Base-by-base conservation (phyloP, 2,113 vertebrate genomes). In the Ameiurus melas region DNA sequence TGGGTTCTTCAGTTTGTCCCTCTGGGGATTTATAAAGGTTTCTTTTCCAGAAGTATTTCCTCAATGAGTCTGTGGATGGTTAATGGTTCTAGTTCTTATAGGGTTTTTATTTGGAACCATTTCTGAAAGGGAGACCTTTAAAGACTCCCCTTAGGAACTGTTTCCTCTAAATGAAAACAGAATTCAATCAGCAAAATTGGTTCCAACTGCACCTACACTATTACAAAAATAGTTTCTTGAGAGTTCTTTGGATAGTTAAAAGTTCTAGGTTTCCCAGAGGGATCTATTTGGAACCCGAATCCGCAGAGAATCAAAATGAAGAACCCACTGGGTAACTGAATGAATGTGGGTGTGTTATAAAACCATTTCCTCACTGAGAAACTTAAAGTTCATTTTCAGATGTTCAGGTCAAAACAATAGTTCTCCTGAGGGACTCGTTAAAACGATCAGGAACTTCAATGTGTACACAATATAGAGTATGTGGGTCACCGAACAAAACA, bases 401-500 rank as follows among this genome's bases (percentile, higher is more conserved):
- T n/a, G 43, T 17, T n/a, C 47, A 9, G 25, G 9, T 55, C 14
- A 25, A 79, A 43, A n/a, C 47, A 55, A 30, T 2, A 8, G 27
- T 58, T 79, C 53, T 57, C n/a, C 53, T 33, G 51, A 81, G 78
- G n/a, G 53, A 57, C 78, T 55, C n/a, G 17, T 81, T 81, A 81
- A 33, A 81, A 19, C 53, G 33, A 25, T 20, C 70, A 39, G 33
- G 70, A 73, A 8, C 5, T 79, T 25, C 47, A 3, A 1, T 55
- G 27, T 47, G 22, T 12, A 20, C 70, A 73, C 17, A 73, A 20
- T 73, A 19, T 19, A 57, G 3, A 3, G 71, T 77, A n/a, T 25
- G 39, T 47, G 73, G 73, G 39, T 77, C 43, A 51, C 25, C 19
- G 77, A 79, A n/a, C 51, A 53, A 55, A 55, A 79, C 47, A 17